phyloP scores from a whole-genome alignment of 2,797 vertebrate genomes.

The Hylomyscus alleni region DNA sequence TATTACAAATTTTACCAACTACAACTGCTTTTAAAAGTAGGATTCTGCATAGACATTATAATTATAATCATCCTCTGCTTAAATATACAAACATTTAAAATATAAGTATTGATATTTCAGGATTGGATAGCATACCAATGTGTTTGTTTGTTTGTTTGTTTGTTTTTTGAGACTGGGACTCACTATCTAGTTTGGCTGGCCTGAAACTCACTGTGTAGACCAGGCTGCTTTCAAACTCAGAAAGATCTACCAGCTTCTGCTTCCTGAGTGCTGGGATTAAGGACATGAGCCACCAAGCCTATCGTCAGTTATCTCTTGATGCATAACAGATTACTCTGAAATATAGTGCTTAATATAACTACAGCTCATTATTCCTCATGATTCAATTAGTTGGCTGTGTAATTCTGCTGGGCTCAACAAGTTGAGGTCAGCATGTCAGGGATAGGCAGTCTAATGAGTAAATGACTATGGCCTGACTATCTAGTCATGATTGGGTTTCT shows the following conservation, averaged over 20 bases:
- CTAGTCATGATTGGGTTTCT: neutral
- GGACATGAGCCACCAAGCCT: neutral
- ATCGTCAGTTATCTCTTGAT: neutral
- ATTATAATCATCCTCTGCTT: conserved; percentile 3
- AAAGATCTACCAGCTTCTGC: neutral
- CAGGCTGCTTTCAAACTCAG: neutral
- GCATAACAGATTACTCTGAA: neutral
- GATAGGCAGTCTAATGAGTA: neutral
- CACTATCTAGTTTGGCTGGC: neutral
- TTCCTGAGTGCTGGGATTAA: neutral
- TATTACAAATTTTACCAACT: neutral
- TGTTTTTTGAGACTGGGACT: neutral
- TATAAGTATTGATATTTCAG: neutral
- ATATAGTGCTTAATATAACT: neutral
- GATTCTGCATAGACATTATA: conserved; percentile 29
- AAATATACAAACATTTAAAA: neutral
- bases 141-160: neutral
- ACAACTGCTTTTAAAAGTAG: conserved; percentile 1
- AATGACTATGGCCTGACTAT: neutral
- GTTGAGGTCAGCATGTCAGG: neutral
- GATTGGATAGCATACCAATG: neutral
- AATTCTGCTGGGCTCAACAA: neutral
- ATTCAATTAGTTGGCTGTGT: neutral
- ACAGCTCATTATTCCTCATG: neutral
- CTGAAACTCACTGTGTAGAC: neutral